Evolutionary conservation across 2,113 vertebrate genomes (phyloP), one percentile per base, ranked within the genome.

Genomic region (Cettia cetti): DNA sequence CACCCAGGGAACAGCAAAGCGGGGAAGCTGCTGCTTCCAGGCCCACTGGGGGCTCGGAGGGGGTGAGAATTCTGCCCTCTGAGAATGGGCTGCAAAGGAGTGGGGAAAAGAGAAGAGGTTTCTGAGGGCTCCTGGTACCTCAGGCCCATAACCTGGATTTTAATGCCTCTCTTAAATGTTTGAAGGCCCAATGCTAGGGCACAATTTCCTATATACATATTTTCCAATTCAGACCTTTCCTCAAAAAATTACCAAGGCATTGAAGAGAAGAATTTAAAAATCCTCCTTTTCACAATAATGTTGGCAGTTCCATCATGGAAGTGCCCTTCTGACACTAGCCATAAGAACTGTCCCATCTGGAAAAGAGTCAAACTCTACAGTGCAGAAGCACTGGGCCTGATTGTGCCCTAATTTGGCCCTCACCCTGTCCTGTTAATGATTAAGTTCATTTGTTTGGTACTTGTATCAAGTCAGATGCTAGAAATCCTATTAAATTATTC

Each of bases 81-180:
- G 16, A 79, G 9, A 42, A 40, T 40, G 39, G 47, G 21, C 57
- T 53, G 6, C 31, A 35, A 52, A 31, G 3, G 15, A 45, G 7
- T 6, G 33, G 30, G 35, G 16, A 26, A 18, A 59, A 52, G 45
- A 72, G 9, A 61, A 22, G 5, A 42, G 35, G 6, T 64, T 84
- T 71, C 39, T 89, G 37, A 64, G 69, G 28, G 20, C 35, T 35
- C 33, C 49, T 77, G 45, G 5, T 8, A 15, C 42, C 60, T 26
- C 7, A 15, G 50, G 40, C n/a, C 63, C 6, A 1, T 7, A 61
- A 61, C 7, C 16, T 30, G 31, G 26, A 63, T 52, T 20, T 13
- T 53, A 66, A 56, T 45, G 20, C 19, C 4, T 17, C 31, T 50
- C 50, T 59, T 26, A 26, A 59, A 47, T 0, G 0, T 47, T 13